These are phyloP conservation scores for Paralinhomoeus sp. DNA, from an alignment of 2,888 invertebrate species.

Conservation along the genomic window DNA sequence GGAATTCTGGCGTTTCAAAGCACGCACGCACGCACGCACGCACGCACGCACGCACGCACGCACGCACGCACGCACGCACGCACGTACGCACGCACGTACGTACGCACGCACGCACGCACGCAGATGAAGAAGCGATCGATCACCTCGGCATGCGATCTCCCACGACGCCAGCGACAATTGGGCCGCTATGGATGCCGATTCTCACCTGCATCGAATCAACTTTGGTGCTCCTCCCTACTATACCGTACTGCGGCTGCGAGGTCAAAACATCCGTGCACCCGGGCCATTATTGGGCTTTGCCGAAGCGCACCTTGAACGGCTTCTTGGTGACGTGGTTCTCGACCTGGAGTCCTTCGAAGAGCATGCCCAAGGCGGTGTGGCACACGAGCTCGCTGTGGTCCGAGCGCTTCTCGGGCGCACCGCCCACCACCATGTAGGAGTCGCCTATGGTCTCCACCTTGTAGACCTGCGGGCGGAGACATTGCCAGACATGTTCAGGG, in stretches of 20 bases:
- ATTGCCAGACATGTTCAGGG: no score
- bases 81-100: no score
- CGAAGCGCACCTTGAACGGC: neutral
- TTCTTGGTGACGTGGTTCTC: neutral
- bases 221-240: no score
- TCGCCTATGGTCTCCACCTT: slow-evolving; percentile 9
- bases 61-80: no score
- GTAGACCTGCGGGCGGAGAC: slow-evolving; percentile 11
- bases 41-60: no score
- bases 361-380: neutral
- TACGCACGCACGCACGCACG: no score
- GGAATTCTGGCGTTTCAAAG: no score
- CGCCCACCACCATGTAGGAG: neutral
- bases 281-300: no score
- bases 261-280: neutral
- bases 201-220: slow-evolving; percentile 10
- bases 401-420: neutral
- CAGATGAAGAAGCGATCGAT: no score
- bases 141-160: slow-evolving; percentile 14
- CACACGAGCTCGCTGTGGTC: neutral
- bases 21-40: no score
- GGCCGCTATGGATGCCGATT: slow-evolving; percentile 13
- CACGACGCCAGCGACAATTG: slow-evolving; percentile 16
- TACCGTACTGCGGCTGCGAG: neutral
- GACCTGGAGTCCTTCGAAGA: slow-evolving; percentile 5